Percentiles rank a stretch among this genome's conserved stretches.
Evolutionary conservation across 2,113 vertebrate species (phyloP).

Genomic region (Rhineura floridana): DNA sequence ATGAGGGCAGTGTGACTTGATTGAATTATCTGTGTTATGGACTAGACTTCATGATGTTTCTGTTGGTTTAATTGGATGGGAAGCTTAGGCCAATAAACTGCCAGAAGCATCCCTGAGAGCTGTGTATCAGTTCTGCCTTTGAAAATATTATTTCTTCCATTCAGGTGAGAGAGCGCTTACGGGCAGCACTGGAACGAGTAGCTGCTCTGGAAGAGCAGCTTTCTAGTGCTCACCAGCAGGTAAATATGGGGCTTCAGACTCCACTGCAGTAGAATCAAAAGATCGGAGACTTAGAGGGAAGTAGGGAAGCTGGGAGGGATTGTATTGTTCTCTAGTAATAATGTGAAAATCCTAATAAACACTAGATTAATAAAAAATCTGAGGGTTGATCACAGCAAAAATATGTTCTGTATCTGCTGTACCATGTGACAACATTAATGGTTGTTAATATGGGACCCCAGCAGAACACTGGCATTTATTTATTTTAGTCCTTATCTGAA

Average conservation of each 20-base stretch:
- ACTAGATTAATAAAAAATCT: too few species aligned
- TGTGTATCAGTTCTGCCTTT: neutral
- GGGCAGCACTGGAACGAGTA: slow-evolving; percentile 91
- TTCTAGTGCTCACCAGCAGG: slow-evolving; percentile 88
- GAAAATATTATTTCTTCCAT: neutral
- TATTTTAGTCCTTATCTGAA: too few species aligned
- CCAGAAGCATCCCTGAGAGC: neutral
- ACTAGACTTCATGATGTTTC: neutral
- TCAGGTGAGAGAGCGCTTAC: slow-evolving; percentile 92
- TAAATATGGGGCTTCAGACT: slow-evolving; percentile 47
- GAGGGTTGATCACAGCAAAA: neutral
- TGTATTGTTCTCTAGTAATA: too few species aligned
- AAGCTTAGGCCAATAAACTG: neutral
- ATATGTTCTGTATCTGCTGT: neutral
- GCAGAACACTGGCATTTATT: too few species aligned
- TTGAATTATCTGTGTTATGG: neutral
- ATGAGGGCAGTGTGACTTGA: neutral
- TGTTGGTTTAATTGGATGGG: too few species aligned
- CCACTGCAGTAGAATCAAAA: rapidly evolving
- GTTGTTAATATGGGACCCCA: too few species aligned
- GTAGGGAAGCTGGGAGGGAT: too few species aligned
- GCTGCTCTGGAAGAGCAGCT: slow-evolving; percentile 91
- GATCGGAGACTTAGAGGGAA: too few species aligned
- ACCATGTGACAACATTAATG: too few species aligned
- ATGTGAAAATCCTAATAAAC: too few species aligned